Percentiles rank a stretch among this genome's conserved stretches.
These are phyloP conservation scores for Diplogasteroides magnus DNA, from an alignment of 1,140 invertebrate species.

Conservation along the genomic window DNA sequence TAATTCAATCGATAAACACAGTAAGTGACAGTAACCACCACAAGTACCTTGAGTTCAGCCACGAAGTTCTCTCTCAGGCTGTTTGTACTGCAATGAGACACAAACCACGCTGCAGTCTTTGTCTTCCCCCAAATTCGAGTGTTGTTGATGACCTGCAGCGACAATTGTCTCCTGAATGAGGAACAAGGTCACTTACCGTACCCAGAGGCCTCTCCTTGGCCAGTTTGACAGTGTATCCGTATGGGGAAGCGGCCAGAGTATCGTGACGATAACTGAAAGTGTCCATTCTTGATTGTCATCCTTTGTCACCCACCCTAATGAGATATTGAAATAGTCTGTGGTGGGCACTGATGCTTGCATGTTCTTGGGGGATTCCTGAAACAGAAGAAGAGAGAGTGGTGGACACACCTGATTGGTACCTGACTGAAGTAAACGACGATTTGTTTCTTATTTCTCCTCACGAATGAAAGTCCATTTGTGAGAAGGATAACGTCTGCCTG, in stretches of 20 bases:
- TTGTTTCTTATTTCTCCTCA: constrained; percentile 4
- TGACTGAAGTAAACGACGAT: background rate
- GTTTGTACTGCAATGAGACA: constrained; percentile 50
- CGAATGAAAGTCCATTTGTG: too few relatives aligned
- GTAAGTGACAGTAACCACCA: background rate
- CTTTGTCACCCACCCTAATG: too few relatives aligned
- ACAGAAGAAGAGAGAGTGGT: too few relatives aligned
- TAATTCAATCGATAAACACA: constrained; percentile 9
- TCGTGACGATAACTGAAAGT: constrained; percentile 44
- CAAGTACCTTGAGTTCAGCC: constrained; percentile 35
- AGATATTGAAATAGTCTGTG: too few relatives aligned
- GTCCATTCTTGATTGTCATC: too few relatives aligned
- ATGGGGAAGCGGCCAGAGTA: constrained; percentile 41
- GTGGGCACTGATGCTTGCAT: background rate
- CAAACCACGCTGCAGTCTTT: constrained; percentile 58
- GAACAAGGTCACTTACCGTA: background rate
- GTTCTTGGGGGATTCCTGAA: constrained; percentile 38
- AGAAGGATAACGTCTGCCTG: too few relatives aligned
- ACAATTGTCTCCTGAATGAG: background rate
- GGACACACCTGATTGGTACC: too few relatives aligned
- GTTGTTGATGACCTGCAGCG: constrained; percentile 19
- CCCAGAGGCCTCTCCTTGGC: constrained; percentile 13
- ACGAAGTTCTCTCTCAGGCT: constrained; percentile 37
- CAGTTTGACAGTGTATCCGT: constrained; percentile 45
- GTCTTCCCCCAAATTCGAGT: constrained; percentile 49